Base-by-base conservation (phyloP, 2,113 vertebrate genomes). In the Uropsilus gracilis region DNA sequence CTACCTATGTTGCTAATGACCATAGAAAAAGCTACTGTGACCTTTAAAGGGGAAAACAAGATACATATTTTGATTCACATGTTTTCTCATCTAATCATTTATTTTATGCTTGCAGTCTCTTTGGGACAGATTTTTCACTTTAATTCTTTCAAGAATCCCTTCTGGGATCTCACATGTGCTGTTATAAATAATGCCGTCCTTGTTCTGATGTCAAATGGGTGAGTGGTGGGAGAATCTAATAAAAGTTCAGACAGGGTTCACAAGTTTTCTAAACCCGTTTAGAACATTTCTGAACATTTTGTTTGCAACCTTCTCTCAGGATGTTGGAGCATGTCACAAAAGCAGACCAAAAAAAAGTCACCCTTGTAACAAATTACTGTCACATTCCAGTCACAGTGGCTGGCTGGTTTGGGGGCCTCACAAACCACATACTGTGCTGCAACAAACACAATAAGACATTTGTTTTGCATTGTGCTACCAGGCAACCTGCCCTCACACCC, bases 131-230 rank as follows among this genome's bases (percentile, higher is more conserved):
- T 95, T 94, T 84, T 96, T 97, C 28, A 90, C 64, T 96, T 96
- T 92, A 86, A 96, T 96, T 94, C 91, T 97, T 89, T 89, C 80
- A 95, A 82, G 90, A 77, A 93, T 94, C 66, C 92, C 94, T 94
- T 95, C 77, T 78, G 95, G 89, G 87, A 97, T 66, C 73, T 97
- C 55, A 82, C 26, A 71, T 94, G 92, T 86, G 48, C 93, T 96
- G 42, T 94, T 91, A 97, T 55, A 97, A 97, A 97, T 90, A 97
- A 97, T 90, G 68, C 8, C 69, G 53, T 96, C 85, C 94, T 97
- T 98, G 92, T 97, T 97, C 87, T 94, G 59, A n/a, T 90, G 75
- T 94, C 90, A 93, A 95, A 95, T 4, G 3, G 88, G 18, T 39
- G 91, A 97, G 92, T 85, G 69, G 92, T 98, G 96, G 61, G 69